Conservation (phyloP, 2,888 invertebrate species). For the Selenia dentaria region DNA sequence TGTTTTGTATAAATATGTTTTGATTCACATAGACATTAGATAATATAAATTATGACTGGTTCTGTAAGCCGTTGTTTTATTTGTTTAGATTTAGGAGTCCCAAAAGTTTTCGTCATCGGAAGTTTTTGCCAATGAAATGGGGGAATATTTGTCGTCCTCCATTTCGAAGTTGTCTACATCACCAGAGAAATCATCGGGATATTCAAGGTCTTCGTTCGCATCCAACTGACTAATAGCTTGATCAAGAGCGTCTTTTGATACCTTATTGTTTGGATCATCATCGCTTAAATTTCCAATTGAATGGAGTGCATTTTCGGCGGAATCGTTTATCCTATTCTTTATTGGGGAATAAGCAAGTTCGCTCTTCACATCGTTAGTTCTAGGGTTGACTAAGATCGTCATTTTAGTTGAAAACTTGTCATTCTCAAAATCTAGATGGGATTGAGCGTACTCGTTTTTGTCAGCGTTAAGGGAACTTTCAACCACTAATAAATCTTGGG, state of each 20-base stretch:
- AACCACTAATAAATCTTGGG: constrained; percentile 47
- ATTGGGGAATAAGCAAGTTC: not conserved
- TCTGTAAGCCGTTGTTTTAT: constrained; percentile 30
- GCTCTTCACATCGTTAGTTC: constrained; percentile 7
- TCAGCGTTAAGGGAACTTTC: constrained; percentile 48
- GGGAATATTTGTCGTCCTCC: constrained; percentile 50
- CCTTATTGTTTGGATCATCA: constrained; percentile 19
- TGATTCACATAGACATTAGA: constrained; percentile 61
- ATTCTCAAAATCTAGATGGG: constrained; percentile 24
- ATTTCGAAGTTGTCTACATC: constrained; percentile 63
- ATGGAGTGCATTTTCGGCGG: constrained; percentile 47
- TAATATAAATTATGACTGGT: constrained; percentile 72
- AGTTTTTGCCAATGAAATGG: constrained; percentile 57
- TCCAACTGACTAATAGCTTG: constrained; percentile 40
- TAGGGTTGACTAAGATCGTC: constrained; percentile 59
- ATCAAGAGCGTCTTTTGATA: constrained; percentile 39
- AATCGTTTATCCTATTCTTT: not conserved
- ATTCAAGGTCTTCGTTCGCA: constrained; percentile 40
- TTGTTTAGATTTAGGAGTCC: constrained; percentile 49
- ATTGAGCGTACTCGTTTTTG: constrained; percentile 18
- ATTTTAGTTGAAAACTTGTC: constrained; percentile 43
- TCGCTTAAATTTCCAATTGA: not conserved
- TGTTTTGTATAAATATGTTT: constrained; percentile 70
- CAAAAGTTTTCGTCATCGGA: constrained; percentile 69
- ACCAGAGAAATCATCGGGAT: constrained; percentile 58